These are phyloP conservation scores for Archaeoteleia sp. DNA, from an alignment of 2,888 invertebrate species.

Conservation along the genomic window DNA sequence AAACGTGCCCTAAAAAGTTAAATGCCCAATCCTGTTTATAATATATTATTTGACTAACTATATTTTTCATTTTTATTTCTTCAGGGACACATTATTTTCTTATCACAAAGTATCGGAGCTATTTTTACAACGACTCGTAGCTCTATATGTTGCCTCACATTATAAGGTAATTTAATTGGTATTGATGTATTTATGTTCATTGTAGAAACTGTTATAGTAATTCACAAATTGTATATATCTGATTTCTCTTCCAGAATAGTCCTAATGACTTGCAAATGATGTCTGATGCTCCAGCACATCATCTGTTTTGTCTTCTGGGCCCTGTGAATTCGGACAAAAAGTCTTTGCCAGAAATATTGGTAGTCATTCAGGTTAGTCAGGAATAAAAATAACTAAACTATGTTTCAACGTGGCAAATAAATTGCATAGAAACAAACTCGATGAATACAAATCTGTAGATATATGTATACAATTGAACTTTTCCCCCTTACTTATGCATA, in stretches of 20 bases:
- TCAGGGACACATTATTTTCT: conserved; percentile 95
- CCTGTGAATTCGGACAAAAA: conserved; percentile 85
- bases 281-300: conserved; percentile 99
- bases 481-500: no score
- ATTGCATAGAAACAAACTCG: no score
- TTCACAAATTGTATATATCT: no score
- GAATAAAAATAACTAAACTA: conserved; percentile 43
- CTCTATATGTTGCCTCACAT: conserved; percentile 97
- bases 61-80: conserved; percentile 59
- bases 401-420: neutral
- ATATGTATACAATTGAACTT: no score
- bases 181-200: conserved; percentile 4
- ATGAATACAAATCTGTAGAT: neutral
- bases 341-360: conserved; percentile 92
- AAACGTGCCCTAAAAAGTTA: no score
- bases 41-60: neutral
- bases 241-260: conserved; percentile 90
- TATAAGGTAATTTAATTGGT: conserved; percentile 88
- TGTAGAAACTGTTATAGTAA: neutral
- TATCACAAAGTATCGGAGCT: conserved; percentile 95
- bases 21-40: conserved; percentile 12
- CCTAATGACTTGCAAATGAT: conserved; percentile 99
- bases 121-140: conserved; percentile 93
- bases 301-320: conserved; percentile 94
- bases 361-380: conserved; percentile 93